Percentiles rank a stretch among this genome's conserved stretches.
These are phyloP conservation scores for Eucriotettix oculatus DNA, from an alignment of 2,888 invertebrate species.

Conservation along the genomic window DNA sequence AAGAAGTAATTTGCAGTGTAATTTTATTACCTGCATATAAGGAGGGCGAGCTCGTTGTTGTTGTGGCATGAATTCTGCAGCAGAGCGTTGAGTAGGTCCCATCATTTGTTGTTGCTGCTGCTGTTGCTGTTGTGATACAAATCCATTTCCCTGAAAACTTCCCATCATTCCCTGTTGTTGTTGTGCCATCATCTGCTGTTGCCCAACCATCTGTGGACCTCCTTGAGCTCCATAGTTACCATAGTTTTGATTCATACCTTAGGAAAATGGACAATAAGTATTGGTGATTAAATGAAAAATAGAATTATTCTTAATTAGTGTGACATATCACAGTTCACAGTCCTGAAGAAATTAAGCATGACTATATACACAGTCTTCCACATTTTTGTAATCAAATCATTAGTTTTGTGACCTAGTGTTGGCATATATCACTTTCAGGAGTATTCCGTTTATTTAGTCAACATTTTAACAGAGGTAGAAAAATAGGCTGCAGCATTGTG, in stretches of 20 bases:
- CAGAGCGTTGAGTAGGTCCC: conserved; percentile 5
- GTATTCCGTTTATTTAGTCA: no score
- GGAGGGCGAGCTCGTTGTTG: conserved; percentile 43
- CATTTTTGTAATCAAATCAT: no score
- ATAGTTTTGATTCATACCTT: conserved; percentile 44
- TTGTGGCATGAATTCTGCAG: conserved; percentile 31
- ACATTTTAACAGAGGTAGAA: no score
- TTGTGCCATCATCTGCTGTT: conserved; percentile 24
- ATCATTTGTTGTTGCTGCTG: conserved; percentile 25
- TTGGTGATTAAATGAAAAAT: no score
- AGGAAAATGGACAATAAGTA: background rate
- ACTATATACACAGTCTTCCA: no score
- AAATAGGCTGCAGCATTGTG: no score
- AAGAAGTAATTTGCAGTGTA: no score
- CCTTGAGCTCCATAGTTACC: conserved; percentile 35
- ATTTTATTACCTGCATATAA: conserved; percentile 41
- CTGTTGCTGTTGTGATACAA: conserved; percentile 20
- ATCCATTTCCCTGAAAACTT: conserved; percentile 11
- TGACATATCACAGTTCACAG: no score
- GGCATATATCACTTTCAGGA: no score
- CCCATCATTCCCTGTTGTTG: conserved; percentile 22
- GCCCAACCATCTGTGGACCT: conserved; percentile 16
- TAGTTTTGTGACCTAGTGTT: no score
- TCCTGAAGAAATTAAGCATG: no score
- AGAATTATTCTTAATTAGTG: no score